Base-by-base conservation (phyloP, 2,113 vertebrate species). In the western clawed frog (Xenopus tropicalis) region DNA sequence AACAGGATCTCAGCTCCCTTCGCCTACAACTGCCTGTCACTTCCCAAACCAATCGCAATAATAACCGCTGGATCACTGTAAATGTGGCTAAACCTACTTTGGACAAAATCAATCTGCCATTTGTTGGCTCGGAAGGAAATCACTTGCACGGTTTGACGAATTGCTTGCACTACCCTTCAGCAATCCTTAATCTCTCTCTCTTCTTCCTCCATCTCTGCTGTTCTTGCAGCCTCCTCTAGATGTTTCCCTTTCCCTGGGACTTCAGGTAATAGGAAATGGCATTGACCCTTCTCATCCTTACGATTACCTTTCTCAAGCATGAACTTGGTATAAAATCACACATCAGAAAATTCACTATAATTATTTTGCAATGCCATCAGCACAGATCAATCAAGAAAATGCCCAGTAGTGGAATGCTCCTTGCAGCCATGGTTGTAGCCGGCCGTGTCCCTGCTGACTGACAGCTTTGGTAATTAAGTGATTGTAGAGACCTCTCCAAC, bases 401-500 rank as follows among this genome's bases (percentile, higher is more conserved):
- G 91, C 85, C 89, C 87, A 90, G 90, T 91, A 88, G 91, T 89
- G 94, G 91, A 96, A 93, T 87, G 92, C 91, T 87, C 84, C 89
- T 93, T 83, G 87, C 90, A 92, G 93, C 92, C 92, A 86, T 80
- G 87, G 78, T 86, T 80, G 87, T 87, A 84, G 86, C 87, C 89
- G 88, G 90, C 83, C 84, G 90, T 89, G 88, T 90, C 91, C 89
- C 81, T 80, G 80, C 88, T 98, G 95, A 98, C 89, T 97, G 97
- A 98, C 96, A 98, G 96, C 90, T 95, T 93, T 91, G 94, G 93
- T 98, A 95, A 99, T 99, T 96, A 97, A 94, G 95, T 91, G 93
- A 93, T 95, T 94, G 94, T 95, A 95, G 88, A 92, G 92, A 93
- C 91, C 93, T 90, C 91, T 91, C 91, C 87, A 88, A 92, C 93